Evolutionary conservation across 2,888 invertebrate species (phyloP), one percentile per base, ranked within the genome.

Genomic region (Temnothorax unifasciatus): DNA sequence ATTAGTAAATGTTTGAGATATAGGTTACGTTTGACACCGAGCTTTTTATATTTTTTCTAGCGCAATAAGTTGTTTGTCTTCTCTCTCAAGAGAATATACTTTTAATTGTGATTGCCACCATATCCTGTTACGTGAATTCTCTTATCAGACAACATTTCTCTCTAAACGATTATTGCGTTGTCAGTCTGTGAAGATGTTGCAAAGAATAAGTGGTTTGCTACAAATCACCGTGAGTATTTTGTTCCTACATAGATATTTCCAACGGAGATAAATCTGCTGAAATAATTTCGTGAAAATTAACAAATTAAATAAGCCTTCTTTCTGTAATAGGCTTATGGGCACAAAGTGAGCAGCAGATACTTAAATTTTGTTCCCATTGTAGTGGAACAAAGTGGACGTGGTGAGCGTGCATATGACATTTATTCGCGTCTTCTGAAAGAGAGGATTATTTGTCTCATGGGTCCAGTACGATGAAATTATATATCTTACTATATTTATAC

Each of bases 371-470:
- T 99, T 91, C 99, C 99, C 2, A 98, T 99, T 92, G 99, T 99
- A 0, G 98, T 99, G n/a, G 99, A 99, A 94, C 99, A 99, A 96
- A 99, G 99, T 29, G 99, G 99, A 15, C 96, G 99, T 95, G 99
- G 99, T 54, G 99, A 99, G 95, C 96, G 99, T 81, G 98, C 99
- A 0, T 99, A 99, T 95, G 99, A 99, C 94, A 99, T 99, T 93
- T 99, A 98, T 95, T 99, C 99, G 0, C 96, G 99, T 90, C 96
- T 99, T 15, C 96, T 99, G 0, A 99, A 99, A 93, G 99, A 99
- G 95, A 96, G 99, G 89, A 99, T 99, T 85, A 98, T 99, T 90
- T 99, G 99, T 95, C 95, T 99, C 0, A 99, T 99, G 99, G 99
- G 99, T 0, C 98, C 99, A 76, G 98, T 99, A 93, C 96, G 96